Conservation (phyloP, 2,888 invertebrate genomes). For the Amorpha juglandis region DNA sequence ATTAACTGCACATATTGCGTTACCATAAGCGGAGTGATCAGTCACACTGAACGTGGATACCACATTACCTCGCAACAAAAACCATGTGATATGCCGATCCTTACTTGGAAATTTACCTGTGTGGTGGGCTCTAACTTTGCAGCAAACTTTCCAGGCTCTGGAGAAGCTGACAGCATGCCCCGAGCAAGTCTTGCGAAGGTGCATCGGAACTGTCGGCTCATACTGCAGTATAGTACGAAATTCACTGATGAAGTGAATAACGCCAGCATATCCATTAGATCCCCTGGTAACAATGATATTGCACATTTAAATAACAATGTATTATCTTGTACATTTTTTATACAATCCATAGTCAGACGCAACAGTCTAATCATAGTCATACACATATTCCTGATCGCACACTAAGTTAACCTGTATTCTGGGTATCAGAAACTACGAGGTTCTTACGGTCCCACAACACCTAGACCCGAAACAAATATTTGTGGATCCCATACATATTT, state of each 20-base stretch:
- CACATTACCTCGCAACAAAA: constrained; percentile 31
- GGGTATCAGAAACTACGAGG: too few species aligned
- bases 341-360: too few species aligned
- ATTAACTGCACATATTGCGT: not conserved
- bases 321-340: too few species aligned
- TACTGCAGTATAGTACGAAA: constrained; percentile 95
- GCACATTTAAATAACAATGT: not conserved
- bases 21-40: not conserved
- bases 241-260: constrained; percentile 96
- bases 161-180: constrained; percentile 65
- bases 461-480: too few species aligned
- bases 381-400: too few species aligned
- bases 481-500: too few species aligned
- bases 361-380: too few species aligned
- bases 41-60: not conserved
- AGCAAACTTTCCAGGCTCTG: constrained; percentile 69
- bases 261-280: constrained; percentile 95
- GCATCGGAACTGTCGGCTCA: constrained; percentile 95
- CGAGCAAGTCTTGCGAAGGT: constrained; percentile 91
- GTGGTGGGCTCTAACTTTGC: constrained; percentile 76
- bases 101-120: constrained; percentile 62
- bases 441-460: too few species aligned
- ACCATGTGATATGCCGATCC: constrained; percentile 37
- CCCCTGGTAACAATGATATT: constrained; percentile 78
- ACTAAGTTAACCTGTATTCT: too few species aligned